phyloP scores from a whole-genome alignment of 1,140 invertebrate species.

The Aphis gossypii region DNA sequence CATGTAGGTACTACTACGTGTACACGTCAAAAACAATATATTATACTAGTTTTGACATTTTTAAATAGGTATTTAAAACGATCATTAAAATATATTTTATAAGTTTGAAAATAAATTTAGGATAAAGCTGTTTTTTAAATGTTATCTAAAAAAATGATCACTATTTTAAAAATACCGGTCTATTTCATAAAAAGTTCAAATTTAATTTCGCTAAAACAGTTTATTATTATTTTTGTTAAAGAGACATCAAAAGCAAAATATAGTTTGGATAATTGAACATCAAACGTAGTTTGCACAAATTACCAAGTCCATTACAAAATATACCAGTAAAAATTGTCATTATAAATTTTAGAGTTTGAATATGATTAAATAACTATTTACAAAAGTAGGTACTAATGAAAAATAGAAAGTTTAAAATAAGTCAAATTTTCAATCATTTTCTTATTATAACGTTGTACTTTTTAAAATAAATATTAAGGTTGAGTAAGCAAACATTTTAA shows the following conservation, averaged over 20 bases:
- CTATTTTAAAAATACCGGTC: neutral
- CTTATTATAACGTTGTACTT: too few relatives aligned
- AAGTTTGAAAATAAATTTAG: neutral
- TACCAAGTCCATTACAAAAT: neutral
- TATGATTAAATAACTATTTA: neutral
- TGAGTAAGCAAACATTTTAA: neutral
- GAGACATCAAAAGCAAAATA: neutral
- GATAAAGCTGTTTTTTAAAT: neutral
- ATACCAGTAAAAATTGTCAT: neutral
- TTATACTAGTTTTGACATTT: neutral
- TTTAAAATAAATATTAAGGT: neutral
- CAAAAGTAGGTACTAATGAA: neutral
- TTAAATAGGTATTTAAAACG: neutral
- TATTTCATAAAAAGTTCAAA: neutral
- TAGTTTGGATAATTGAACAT: neutral
- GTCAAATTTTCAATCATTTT: neutral
- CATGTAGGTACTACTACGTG: too few relatives aligned
- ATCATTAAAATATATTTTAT: neutral
- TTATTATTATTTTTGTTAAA: neutral
- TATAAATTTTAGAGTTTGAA: neutral
- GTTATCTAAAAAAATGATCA: neutral
- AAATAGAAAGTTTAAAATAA: constrained; percentile 6
- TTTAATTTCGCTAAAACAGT: neutral
- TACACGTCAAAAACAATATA: neutral
- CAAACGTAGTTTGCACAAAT: neutral